A percentile compares a stretch with the other conserved stretches of the same genome.
Conservation (phyloP, 2,888 invertebrate genomes). For the Himalopsyche kuldschensis region DNA sequence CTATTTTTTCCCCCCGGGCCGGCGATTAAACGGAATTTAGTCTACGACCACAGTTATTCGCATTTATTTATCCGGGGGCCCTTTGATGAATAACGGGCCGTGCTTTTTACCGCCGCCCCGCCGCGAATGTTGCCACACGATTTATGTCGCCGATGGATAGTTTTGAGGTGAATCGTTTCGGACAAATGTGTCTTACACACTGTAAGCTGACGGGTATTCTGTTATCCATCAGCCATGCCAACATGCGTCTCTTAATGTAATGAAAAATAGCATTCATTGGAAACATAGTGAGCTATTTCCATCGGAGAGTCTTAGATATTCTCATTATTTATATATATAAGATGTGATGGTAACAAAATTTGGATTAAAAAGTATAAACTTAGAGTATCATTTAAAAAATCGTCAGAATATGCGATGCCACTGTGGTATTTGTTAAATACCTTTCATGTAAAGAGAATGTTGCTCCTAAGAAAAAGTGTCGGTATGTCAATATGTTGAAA, state of each 20-base stretch:
- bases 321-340: neutral
- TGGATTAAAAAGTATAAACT: too few species aligned
- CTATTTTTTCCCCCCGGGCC: conserved; percentile 31
- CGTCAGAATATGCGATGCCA: too few species aligned
- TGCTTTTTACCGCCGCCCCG: conserved; percentile 26
- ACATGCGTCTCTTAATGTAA: too few species aligned
- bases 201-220: conserved; percentile 7
- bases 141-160: conserved; percentile 35
- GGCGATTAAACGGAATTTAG: conserved; percentile 39
- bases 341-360: neutral
- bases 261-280: too few species aligned
- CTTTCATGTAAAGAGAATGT: too few species aligned
- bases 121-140: conserved; percentile 18
- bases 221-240: neutral
- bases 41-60: conserved; percentile 36
- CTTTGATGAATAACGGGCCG: conserved; percentile 35
- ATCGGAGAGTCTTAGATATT: too few species aligned
- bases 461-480: too few species aligned
- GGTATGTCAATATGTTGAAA: too few species aligned
- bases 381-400: too few species aligned
- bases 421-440: too few species aligned
- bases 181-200: conserved; percentile 36
- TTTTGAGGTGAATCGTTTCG: conserved; percentile 36
- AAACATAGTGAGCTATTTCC: too few species aligned
- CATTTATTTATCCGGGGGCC: conserved; percentile 35